Evolutionary conservation across 2,113 vertebrate species (phyloP), one percentile per base, ranked within the genome.

Genomic region (Sarotherodon lohbergeri): DNA sequence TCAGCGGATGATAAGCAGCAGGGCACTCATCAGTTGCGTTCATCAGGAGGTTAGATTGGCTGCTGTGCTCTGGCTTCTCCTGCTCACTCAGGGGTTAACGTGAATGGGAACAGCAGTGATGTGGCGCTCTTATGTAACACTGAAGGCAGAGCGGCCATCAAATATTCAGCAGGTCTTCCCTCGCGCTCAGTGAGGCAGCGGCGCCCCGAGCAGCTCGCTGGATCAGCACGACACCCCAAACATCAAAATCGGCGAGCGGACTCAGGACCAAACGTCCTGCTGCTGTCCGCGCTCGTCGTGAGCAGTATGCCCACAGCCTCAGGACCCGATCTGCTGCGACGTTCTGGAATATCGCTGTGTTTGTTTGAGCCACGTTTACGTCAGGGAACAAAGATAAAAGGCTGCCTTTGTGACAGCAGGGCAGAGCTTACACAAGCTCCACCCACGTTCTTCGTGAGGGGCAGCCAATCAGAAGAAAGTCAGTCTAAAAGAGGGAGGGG

Each of bases 121-220:
- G 71, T 32, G 71, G 29, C 3, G 10, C 46, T 78, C 71, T 50
- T 78, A 78, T 50, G 32, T 7, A 17, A 80, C 2, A 0, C 19
- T 17, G 50, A 34, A 41, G 14, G 59, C 39, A 24, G 39, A 17
- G 61, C 82, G 43, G 8, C 27, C 41, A 82, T 90, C 57, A 82
- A 92, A 90, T 82, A 90, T 92, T 82, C 19, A 89, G 2, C 46
- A 82, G 56, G 50, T 78, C 71, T 32, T 78, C 27, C 46, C 46
- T 78, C 46, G 11, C 1, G 6, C 24, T 50, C 19, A 66, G 61
- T 5, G 10, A 39, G 34, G 34, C 10, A 3, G 61, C 34, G 10
- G 17, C 19, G 2, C 19, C 6, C 61, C 6, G 1, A 66, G 34
- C 61, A 39, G 17, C 32, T 66, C 32, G 17, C 32, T 7, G 54